Evolutionary conservation across 2,797 vertebrate species (phyloP).

Genomic region (Acanthiza pusilla): DNA sequence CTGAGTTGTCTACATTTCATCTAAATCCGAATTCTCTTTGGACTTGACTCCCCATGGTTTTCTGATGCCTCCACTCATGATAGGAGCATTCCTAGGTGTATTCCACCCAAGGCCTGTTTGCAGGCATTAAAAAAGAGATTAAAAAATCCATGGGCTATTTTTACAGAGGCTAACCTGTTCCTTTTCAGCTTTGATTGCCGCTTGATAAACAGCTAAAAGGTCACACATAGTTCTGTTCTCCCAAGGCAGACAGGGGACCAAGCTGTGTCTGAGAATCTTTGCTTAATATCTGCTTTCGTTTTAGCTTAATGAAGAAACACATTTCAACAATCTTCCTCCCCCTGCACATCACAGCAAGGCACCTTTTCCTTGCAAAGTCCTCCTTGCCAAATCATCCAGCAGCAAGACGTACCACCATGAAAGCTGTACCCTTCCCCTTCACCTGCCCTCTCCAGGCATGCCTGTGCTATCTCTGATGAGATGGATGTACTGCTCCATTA

Average conservation of each 20-base stretch:
- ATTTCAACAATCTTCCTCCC: neutral
- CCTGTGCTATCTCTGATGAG: neutral
- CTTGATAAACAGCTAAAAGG: neutral
- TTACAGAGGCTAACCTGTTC: neutral
- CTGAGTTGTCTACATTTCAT: neutral
- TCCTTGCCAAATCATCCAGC: neutral
- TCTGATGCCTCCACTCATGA: neutral
- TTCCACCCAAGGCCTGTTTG: neutral
- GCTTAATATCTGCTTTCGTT: neutral
- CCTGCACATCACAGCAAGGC: neutral
- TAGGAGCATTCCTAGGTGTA: neutral
- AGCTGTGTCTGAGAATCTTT: neutral
- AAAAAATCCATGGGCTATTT: neutral
- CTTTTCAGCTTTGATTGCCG: neutral
- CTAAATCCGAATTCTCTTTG: neutral
- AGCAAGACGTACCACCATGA: neutral
- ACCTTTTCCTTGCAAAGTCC: neutral
- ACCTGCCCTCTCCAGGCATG: neutral
- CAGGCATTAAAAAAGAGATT: neutral
- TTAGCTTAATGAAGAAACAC: neutral
- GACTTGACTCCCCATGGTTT: neutral
- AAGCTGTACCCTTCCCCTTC: neutral
- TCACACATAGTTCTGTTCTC: neutral
- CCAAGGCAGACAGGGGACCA: neutral
- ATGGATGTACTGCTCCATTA: neutral